Evolutionary conservation across 2,113 vertebrate species (phyloP).

Genomic region (Melanostigma gelatinosum): DNA sequence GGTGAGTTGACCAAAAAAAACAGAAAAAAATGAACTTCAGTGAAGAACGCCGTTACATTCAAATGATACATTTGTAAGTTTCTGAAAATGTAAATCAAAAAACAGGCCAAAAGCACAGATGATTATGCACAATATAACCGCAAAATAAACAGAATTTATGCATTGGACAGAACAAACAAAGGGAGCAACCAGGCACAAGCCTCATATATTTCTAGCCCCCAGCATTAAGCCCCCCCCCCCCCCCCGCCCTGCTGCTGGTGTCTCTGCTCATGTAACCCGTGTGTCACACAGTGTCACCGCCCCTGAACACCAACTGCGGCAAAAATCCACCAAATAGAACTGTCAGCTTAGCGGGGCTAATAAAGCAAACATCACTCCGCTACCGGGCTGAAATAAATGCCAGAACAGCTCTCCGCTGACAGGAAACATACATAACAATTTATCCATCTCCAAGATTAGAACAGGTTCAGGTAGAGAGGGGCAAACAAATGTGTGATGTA

Average conservation of each 20-base stretch:
- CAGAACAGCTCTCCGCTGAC: constrained; percentile 7
- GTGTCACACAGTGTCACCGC: constrained; percentile 33
- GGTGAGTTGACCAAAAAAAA: neutral
- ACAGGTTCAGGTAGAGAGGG: neutral
- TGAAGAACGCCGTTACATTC: neutral
- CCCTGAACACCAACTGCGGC: constrained; percentile 38
- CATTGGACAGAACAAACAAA: constrained; percentile 2
- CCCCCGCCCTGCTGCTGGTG: constrained; percentile 18
- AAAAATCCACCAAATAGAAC: constrained; percentile 55
- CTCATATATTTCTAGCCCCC: constrained; percentile 31
- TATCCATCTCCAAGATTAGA: neutral
- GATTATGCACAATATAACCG: neutral
- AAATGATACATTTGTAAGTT: neutral
- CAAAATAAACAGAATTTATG: neutral
- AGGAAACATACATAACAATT: constrained; percentile 22
- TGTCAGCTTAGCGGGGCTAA: constrained; percentile 43
- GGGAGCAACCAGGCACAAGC: constrained; percentile 11
- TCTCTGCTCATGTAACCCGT: constrained; percentile 45
- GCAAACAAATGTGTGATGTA: neutral
- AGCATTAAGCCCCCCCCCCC: neutral
- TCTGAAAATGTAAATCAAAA: neutral
- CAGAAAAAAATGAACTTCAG: neutral
- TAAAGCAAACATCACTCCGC: constrained; percentile 41
- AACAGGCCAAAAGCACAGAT: neutral
- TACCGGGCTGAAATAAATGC: neutral